Evolutionary conservation across 2,888 invertebrate genomes (phyloP).

Genomic region (Axea sp.): DNA sequence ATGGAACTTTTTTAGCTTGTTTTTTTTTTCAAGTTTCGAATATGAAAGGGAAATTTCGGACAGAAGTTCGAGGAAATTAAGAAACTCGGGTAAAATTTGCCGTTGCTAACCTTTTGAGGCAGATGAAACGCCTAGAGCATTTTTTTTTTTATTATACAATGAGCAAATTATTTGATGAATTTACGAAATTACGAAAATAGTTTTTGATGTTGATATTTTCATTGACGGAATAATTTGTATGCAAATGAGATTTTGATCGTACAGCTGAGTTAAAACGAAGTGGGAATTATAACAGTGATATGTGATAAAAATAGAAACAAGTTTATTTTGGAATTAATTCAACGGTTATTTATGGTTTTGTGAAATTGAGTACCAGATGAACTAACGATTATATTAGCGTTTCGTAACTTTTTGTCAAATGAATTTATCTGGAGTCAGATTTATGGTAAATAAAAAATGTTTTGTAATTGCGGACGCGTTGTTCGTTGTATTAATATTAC

Average conservation of each 20-base stretch:
- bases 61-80: constrained; percentile 5
- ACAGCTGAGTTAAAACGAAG: constrained; percentile 1
- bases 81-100: background rate
- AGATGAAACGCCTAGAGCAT: constrained; percentile 15
- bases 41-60: constrained; percentile 17
- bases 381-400: constrained; percentile 10
- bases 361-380: constrained; percentile 3
- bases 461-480: background rate
- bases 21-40: background rate
- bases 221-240: constrained; percentile 46
- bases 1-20: constrained; percentile 3
- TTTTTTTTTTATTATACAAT: constrained; percentile 34
- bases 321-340: constrained; percentile 29
- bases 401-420: constrained; percentile 15
- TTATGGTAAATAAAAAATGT: constrained; percentile 3
- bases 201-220: constrained; percentile 22
- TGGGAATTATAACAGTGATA: constrained; percentile 32
- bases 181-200: constrained; percentile 40
- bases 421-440: background rate
- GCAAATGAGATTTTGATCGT: constrained; percentile 10
- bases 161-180: constrained; percentile 31
- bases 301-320: constrained; percentile 37
- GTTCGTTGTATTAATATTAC: background rate
- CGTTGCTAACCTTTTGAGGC: constrained; percentile 7
- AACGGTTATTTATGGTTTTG: constrained; percentile 33